Conservation (phyloP, 1,140 invertebrate genomes). For the Brachionus koreanus region DNA sequence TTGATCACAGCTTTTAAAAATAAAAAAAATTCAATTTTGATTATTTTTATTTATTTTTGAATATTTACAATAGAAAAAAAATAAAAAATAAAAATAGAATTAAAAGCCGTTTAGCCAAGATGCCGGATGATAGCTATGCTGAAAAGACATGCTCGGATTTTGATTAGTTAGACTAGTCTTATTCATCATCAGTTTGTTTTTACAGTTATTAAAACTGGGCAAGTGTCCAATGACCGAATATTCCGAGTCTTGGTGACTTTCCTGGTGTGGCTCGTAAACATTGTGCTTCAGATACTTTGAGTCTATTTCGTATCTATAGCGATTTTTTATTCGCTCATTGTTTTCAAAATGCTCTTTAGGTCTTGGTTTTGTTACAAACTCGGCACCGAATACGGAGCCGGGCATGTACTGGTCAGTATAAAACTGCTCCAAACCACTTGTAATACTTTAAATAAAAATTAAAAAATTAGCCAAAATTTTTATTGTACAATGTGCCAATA, state of each 20-base stretch:
- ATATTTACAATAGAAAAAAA: background rate
- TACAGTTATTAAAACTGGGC: background rate
- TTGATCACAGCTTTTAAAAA: no score
- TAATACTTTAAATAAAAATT: background rate
- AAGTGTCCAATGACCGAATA: slow-evolving; percentile 8
- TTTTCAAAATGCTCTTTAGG: background rate
- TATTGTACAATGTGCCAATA: background rate
- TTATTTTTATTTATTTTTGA: background rate
- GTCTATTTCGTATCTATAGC: background rate
- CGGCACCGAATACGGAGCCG: background rate
- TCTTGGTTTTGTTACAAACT: background rate
- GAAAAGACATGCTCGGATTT: background rate
- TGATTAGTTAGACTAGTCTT: background rate
- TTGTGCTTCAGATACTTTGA: background rate
- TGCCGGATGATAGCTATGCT: slow-evolving; percentile 9
- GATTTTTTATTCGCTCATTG: background rate
- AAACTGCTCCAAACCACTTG: background rate
- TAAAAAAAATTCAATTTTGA: no score
- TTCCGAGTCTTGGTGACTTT: background rate
- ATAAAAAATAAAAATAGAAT: background rate
- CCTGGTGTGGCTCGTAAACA: background rate
- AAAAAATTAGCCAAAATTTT: background rate
- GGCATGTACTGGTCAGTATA: background rate
- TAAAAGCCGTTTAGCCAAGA: slow-evolving; percentile 8
- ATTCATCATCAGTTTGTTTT: background rate